A percentile compares a stretch with the other conserved stretches of the same genome.
phyloP scores from a whole-genome alignment of 2,797 vertebrate species.

The Hephaestus fuliginosus region DNA sequence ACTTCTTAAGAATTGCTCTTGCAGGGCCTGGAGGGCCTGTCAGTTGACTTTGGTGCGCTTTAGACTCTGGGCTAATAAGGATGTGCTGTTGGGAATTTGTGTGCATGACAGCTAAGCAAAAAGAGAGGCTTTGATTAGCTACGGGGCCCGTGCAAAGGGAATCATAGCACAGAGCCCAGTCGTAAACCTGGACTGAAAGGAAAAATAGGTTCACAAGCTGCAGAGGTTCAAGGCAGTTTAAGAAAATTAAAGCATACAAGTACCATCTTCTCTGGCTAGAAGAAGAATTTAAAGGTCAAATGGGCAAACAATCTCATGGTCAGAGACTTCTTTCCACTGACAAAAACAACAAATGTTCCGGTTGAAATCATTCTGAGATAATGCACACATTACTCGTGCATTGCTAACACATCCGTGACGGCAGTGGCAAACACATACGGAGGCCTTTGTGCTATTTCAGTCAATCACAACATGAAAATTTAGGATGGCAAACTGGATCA shows the following conservation, averaged over 20 bases:
- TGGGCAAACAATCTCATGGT: conserved; percentile 18
- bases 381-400: conserved; percentile 4
- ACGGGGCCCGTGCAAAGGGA: conserved; percentile 58
- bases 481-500: conserved; percentile 18
- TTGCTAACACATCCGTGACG: neutral
- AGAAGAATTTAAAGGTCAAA: conserved; percentile 34
- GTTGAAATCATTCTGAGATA: conserved; percentile 14
- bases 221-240: conserved; percentile 34
- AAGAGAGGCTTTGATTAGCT: conserved; percentile 74
- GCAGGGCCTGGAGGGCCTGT: conserved; percentile 63
- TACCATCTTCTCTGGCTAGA: conserved; percentile 19
- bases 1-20: conserved; percentile 65
- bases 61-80: conserved; percentile 81
- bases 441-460: conserved; percentile 40
- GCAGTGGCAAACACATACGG: neutral
- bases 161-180: conserved; percentile 52
- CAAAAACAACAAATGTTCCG: conserved; percentile 6
- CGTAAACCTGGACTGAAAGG: conserved; percentile 48
- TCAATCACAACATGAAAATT: conserved; percentile 49
- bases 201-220: conserved; percentile 34
- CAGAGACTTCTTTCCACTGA: neutral
- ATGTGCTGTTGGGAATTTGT: conserved; percentile 79
- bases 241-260: conserved; percentile 34
- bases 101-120: conserved; percentile 74
- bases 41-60: conserved; percentile 73